Evolutionary conservation across 2,888 invertebrate species (phyloP).

Genomic region (Drosophila quinaria): DNA sequence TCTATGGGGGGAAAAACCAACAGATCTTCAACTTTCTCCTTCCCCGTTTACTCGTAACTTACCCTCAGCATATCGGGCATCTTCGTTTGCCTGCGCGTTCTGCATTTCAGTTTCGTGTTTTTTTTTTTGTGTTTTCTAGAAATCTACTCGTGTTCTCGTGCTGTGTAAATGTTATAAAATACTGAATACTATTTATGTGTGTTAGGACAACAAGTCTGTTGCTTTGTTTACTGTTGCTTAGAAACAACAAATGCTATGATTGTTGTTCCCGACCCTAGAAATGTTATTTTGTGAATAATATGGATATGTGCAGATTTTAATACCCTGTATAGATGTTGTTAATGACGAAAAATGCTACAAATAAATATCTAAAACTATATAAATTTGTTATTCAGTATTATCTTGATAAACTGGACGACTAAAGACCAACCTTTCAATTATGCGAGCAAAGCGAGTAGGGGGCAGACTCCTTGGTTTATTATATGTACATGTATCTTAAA

Average conservation of each 20-base stretch:
- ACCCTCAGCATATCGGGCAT: slow-evolving; percentile 33
- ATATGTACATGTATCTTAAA: no score
- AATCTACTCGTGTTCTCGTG: not conserved
- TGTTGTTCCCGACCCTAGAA: not conserved
- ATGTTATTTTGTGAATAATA: not conserved
- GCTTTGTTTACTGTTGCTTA: slow-evolving; percentile 40
- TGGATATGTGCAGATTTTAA: not conserved
- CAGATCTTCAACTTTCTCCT: not conserved
- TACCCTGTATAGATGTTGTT: not conserved
- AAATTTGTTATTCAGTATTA: no score
- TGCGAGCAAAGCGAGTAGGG: no score
- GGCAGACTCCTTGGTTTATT: no score
- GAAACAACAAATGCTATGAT: slow-evolving; percentile 21
- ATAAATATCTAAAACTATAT: no score
- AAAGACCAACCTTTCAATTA: no score
- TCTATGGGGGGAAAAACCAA: slow-evolving; percentile 2
- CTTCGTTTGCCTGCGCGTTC: slow-evolving; percentile 1
- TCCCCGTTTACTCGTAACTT: not conserved
- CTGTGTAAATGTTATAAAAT: slow-evolving; percentile 14
- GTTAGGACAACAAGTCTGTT: slow-evolving; percentile 27
- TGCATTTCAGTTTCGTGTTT: slow-evolving; percentile 15
- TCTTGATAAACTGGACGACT: no score
- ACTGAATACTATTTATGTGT: slow-evolving; percentile 13
- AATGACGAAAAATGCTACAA: not conserved
- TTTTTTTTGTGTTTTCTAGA: not conserved